These are phyloP conservation scores for Anguilla anguilla DNA, from an alignment of 2,797 vertebrate species.

Conservation along the genomic window DNA sequence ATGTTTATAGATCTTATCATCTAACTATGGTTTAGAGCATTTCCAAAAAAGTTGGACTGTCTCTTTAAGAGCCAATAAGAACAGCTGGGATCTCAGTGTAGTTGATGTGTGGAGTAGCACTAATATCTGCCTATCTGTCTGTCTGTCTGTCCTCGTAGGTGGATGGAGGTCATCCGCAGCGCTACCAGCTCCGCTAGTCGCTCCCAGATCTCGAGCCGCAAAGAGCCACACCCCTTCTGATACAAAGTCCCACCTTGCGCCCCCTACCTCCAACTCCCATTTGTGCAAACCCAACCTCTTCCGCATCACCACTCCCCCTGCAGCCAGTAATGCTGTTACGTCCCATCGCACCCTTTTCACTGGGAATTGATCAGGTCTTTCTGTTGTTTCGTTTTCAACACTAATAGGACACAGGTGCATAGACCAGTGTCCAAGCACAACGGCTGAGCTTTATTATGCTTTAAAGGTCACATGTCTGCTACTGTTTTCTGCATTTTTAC, in stretches of 20 bases:
- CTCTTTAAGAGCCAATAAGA: not conserved
- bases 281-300: not conserved
- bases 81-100: not conserved
- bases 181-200: slow-evolving; percentile 84
- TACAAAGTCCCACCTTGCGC: slow-evolving; percentile 18
- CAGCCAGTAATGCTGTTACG: not conserved
- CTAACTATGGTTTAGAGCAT: too few species aligned
- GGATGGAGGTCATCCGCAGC: slow-evolving; percentile 98
- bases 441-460: slow-evolving; percentile 14
- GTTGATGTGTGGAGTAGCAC: not conserved
- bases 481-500: slow-evolving; percentile 32
- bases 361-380: slow-evolving; percentile 25
- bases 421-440: slow-evolving; percentile 24
- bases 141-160: slow-evolving; percentile 66
- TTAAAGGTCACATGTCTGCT: slow-evolving; percentile 36
- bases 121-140: not conserved
- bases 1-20: too few species aligned
- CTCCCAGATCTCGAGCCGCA: slow-evolving; percentile 77
- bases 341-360: not conserved
- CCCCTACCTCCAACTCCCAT: not conserved
- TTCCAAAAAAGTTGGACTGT: too few species aligned
- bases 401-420: not conserved
- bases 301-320: not conserved
- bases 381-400: not conserved
- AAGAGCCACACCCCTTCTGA: slow-evolving; percentile 85